A percentile compares a stretch with the other conserved stretches of the same genome.
Evolutionary conservation across 2,113 vertebrate genomes (phyloP).

Genomic region (Rhombomys opimus): DNA sequence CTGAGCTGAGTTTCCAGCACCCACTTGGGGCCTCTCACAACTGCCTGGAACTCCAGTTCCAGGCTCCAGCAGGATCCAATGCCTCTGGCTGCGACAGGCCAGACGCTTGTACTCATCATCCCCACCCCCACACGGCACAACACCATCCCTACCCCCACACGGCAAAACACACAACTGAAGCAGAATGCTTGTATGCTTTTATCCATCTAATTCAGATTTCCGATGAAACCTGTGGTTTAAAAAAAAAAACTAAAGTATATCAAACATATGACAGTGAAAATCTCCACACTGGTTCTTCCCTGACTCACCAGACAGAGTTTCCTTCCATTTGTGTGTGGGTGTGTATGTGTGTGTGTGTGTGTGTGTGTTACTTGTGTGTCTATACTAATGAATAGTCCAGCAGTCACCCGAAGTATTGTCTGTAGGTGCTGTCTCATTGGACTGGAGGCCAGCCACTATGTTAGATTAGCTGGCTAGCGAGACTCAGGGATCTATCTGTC

Average conservation of each 20-base stretch:
- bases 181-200: not conserved
- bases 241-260: not conserved
- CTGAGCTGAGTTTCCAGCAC: not conserved
- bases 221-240: not conserved
- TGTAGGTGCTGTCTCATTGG: not conserved
- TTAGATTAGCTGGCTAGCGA: not conserved
- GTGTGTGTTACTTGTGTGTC: not conserved
- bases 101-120: not conserved
- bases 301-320: not conserved
- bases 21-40: not conserved
- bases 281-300: not conserved
- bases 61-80: not conserved
- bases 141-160: not conserved
- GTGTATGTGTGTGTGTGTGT: no score
- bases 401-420: not conserved
- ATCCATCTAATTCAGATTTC: conserved; percentile 38
- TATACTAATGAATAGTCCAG: not conserved
- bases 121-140: not conserved
- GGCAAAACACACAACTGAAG: not conserved
- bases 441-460: not conserved
- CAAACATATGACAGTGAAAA: not conserved
- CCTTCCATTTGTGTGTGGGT: not conserved
- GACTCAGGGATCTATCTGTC: not conserved
- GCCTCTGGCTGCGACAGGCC: not conserved
- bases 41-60: not conserved